Conservation (phyloP, 2,113 vertebrate genomes). For the Mastomys natalensis region DNA sequence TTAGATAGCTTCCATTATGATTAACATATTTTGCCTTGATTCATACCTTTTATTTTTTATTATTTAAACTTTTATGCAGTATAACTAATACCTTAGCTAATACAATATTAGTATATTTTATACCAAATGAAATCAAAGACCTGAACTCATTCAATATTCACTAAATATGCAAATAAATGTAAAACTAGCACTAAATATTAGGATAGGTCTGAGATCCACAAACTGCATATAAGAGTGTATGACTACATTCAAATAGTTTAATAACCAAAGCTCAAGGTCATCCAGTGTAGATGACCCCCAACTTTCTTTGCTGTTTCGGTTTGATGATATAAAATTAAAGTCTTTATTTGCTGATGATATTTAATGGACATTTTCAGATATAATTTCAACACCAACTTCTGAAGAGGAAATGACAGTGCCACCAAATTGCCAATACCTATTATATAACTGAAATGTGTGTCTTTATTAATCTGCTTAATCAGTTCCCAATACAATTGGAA, state of each 20-base stretch:
- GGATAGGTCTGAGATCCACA: background rate
- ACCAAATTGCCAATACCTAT: background rate
- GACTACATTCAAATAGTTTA: background rate
- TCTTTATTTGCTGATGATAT: background rate
- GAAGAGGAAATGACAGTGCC: background rate
- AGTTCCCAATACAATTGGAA: background rate
- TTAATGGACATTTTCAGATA: background rate
- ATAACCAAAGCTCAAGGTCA: background rate
- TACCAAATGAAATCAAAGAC: background rate
- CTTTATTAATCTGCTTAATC: background rate
- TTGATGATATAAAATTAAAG: background rate
- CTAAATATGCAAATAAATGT: background rate
- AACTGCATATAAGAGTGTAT: background rate
- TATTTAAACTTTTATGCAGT: background rate
- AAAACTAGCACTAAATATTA: background rate
- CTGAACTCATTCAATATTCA: background rate
- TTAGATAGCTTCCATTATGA: background rate
- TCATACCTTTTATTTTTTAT: background rate
- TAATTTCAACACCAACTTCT: background rate
- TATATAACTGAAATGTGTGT: slow-evolving; percentile 41
- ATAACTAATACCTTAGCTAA: background rate
- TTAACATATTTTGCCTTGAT: background rate
- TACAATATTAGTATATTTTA: background rate
- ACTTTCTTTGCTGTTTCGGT: background rate
- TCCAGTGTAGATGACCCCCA: background rate